phyloP scores from a whole-genome alignment of 2,888 invertebrate species.

The Brachypterus glaber region DNA sequence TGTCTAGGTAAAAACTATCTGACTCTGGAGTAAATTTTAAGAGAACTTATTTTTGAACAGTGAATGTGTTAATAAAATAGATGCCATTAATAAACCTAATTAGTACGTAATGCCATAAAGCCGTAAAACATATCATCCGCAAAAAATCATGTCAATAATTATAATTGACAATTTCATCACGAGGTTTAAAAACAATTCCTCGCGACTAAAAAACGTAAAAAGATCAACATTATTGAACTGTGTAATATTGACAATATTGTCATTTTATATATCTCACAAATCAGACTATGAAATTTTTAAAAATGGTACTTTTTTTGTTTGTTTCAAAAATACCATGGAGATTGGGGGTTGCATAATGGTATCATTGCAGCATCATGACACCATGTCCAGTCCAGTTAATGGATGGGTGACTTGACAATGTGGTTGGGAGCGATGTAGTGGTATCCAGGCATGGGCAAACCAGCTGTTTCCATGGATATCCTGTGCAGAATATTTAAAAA shows the following conservation, averaged over 20 bases:
- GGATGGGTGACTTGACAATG: conserved; percentile 86
- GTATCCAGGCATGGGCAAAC: conserved; percentile 81
- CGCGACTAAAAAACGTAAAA: no score
- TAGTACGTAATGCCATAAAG: no score
- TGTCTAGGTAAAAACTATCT: no score
- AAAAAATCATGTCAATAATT: no score
- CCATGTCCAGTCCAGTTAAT: conserved; percentile 49
- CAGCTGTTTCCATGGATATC: conserved; percentile 93
- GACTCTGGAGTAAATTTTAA: no score
- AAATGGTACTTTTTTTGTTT: conserved; percentile 14
- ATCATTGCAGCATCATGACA: conserved; percentile 31
- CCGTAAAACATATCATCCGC: no score
- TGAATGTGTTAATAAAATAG: no score
- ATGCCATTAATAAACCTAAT: no score
- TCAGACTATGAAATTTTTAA: conserved; percentile 22
- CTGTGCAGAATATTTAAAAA: conserved; percentile 40
- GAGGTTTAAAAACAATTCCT: no score
- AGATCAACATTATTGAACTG: no score
- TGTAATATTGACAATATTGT: conserved; percentile 34
- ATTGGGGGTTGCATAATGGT: conserved; percentile 36
- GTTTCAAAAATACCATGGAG: conserved; percentile 30
- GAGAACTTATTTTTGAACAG: no score
- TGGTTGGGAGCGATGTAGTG: conserved; percentile 89
- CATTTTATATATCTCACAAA: conserved; percentile 30
- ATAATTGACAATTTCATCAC: no score